Conservation (phyloP, 37 sponge, comb jelly and placozoan species). For the Hormiphora californensis region DNA sequence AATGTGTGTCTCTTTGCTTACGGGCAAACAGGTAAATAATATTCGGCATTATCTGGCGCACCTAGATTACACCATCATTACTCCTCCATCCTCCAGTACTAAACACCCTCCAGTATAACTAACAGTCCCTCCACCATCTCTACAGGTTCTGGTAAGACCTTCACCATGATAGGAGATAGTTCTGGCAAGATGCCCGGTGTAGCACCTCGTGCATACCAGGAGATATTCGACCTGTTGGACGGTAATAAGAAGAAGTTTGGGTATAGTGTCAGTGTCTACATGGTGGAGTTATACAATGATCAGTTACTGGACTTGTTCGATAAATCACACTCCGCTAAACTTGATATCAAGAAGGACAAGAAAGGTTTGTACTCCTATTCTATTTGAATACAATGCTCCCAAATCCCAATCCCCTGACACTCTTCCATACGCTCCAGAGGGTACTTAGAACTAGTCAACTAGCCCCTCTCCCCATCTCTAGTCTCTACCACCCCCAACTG, state of each 20-base stretch:
- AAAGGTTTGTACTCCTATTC: constrained; percentile 14
- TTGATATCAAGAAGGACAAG: constrained; percentile 66
- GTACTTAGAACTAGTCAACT: no score
- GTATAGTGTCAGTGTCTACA: constrained; percentile 57
- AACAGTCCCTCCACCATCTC: no score
- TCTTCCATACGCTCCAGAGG: no score
- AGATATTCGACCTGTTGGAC: constrained; percentile 58
- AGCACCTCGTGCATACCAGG: constrained; percentile 58
- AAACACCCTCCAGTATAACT: no score
- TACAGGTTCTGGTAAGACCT: constrained; percentile 44
- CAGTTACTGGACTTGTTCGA: constrained; percentile 58
- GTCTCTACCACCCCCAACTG: no score
- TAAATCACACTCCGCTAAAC: constrained; percentile 51
- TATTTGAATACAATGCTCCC: background rate
- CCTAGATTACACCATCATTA: no score
- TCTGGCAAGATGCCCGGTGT: constrained; percentile 53
- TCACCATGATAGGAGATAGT: constrained; percentile 44
- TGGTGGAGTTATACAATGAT: constrained; percentile 66
- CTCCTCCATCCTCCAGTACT: no score
- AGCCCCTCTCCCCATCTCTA: no score
- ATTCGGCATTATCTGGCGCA: no score
- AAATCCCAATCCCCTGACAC: no score
- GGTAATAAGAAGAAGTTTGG: constrained; percentile 61
- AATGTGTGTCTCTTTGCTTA: constrained; percentile 72
- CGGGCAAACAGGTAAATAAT: constrained; percentile 77